Evolutionary conservation across 2,888 invertebrate species (phyloP), one percentile per base, ranked within the genome.

Genomic region (Cordilura impudica): DNA sequence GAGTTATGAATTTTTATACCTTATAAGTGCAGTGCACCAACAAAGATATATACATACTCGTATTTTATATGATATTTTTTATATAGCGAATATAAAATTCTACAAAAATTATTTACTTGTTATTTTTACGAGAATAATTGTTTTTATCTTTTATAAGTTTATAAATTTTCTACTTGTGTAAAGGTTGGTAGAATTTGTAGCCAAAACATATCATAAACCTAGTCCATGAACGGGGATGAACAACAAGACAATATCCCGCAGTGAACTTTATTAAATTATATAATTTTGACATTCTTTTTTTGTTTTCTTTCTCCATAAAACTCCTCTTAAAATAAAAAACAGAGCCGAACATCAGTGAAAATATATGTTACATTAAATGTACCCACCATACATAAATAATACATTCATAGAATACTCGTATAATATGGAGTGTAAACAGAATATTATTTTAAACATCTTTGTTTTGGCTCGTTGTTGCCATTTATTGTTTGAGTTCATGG

Each of bases 261-360:
- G 88, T 84, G 88, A 88, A 88, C 87, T 88, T 88, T 88, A 88
- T 88, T 88, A 88, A 88, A 89, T 88, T 88, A 89, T 87, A 87
- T 85, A 85, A 87, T 88, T 87, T 87, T 88, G 87, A 87, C 88
- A 88, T 84, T 83, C 83, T 85, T 82, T 81, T 81, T 66, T 51
- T 61, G 43, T 12, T 58, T 18, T 45, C 56, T 60, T 39, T 31
- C 47, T 31, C 35, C 71, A 66, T 60, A 54, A 54, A 69, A 77
- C 51, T 66, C 29, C 45, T 72, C 67, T 39, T 39, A 6, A 10
- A 49, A 21, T 2, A 8, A 51, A 26, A 51, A 51, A 51, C 4
- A 8, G 51, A 26, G 23, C 6, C 75, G 63, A 69, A 51, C 47
- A 61, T 18, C 47, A 54, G 47, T 61, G 56, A 69, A 29, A 54